phyloP scores from a whole-genome alignment of 2,113 vertebrate species.

The Ptyas mucosa region DNA sequence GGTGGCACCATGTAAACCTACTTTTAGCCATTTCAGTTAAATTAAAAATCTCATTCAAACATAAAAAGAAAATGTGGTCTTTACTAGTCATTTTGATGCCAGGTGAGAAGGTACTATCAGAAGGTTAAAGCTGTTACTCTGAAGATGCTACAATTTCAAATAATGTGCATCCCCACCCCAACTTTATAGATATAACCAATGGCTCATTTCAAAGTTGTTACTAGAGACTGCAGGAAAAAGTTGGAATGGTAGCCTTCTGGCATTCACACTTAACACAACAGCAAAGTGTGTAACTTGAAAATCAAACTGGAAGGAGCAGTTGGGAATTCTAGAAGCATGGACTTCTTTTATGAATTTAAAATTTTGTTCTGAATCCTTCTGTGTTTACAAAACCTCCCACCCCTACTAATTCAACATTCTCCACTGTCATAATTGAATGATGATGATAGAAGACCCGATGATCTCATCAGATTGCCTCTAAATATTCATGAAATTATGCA shows the following conservation, averaged over 20 bases:
- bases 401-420: neutral
- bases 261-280: neutral
- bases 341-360: neutral
- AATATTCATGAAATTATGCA: neutral
- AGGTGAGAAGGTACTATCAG: neutral
- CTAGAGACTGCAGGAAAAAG: neutral
- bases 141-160: neutral
- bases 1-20: neutral
- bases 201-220: neutral
- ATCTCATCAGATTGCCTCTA: neutral
- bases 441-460: neutral
- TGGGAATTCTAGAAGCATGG: neutral
- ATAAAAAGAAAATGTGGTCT: neutral
- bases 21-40: constrained; percentile 4
- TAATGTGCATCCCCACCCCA: neutral
- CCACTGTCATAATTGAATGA: neutral
- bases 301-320: neutral
- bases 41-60: neutral
- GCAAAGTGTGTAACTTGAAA: neutral
- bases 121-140: neutral
- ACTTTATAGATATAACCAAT: neutral
- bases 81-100: neutral
- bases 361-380: neutral
- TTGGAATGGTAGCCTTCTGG: neutral
- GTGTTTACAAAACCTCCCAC: neutral